These are phyloP conservation scores for Merodon equestris DNA, from an alignment of 2,888 invertebrate species.

Conservation along the genomic window DNA sequence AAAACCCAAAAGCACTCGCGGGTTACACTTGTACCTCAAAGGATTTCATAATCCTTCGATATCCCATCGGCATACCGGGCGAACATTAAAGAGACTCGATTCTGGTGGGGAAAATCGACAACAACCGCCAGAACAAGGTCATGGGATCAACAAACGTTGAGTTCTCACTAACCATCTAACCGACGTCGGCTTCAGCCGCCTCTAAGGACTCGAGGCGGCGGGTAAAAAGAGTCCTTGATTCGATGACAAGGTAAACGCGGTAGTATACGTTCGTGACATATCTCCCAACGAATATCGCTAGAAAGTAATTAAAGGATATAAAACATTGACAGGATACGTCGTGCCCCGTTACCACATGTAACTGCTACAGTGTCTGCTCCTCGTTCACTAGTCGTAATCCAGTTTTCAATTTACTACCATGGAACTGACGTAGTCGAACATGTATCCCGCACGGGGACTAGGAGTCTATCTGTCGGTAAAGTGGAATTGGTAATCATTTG, in stretches of 20 bases:
- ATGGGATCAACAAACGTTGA: conserved; percentile 58
- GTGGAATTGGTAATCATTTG: conserved; percentile 64
- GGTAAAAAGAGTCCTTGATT: too few relatives aligned
- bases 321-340: conserved; percentile 55
- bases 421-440: too few relatives aligned
- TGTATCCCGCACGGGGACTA: conserved; percentile 5
- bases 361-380: conserved; percentile 33
- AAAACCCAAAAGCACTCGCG: conserved; percentile 42
- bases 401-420: conserved; percentile 18
- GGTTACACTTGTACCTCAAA: conserved; percentile 42
- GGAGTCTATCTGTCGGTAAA: conserved; percentile 24
- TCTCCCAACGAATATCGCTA: conserved; percentile 38
- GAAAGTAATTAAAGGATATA: conserved; percentile 64
- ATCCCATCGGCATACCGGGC: conserved; percentile 15
- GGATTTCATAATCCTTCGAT: conserved; percentile 43
- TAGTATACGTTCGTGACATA: background rate
- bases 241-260: background rate
- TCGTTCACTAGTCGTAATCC: conserved; percentile 34
- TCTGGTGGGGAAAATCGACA: conserved; percentile 22
- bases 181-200: background rate
- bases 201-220: too few relatives aligned
- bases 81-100: conserved; percentile 53
- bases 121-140: conserved; percentile 66
- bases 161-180: background rate
- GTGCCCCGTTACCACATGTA: conserved; percentile 28